Conservation (phyloP, 2,888 invertebrate species). For the Onchidella celtica region DNA sequence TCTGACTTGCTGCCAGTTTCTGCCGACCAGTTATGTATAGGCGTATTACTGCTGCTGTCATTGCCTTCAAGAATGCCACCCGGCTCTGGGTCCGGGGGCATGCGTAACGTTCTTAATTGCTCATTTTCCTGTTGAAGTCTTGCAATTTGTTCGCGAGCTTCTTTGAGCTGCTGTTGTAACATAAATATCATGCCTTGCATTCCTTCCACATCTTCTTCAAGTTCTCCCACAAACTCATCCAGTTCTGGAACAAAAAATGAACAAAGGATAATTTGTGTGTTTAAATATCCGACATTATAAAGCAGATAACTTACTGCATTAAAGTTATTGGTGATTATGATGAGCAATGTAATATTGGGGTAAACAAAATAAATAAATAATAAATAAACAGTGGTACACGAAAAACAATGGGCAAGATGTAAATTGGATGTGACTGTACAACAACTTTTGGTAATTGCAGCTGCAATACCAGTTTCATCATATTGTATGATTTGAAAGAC, state of each 20-base stretch:
- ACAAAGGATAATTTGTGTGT: not conserved
- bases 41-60: slow-evolving; percentile 38
- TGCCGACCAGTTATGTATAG: slow-evolving; percentile 28
- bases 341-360: no score
- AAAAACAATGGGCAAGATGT: no score
- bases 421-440: no score
- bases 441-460: no score
- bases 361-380: no score
- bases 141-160: slow-evolving; percentile 87
- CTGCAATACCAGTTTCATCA: no score
- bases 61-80: slow-evolving; percentile 31
- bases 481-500: no score
- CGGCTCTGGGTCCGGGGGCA: slow-evolving; percentile 44
- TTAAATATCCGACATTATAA: no score
- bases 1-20: slow-evolving; percentile 11
- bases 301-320: no score
- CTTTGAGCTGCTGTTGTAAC: slow-evolving; percentile 94
- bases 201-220: slow-evolving; percentile 98
- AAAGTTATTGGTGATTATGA: no score
- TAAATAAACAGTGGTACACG: no score
- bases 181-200: slow-evolving; percentile 98
- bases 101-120: slow-evolving; percentile 55
- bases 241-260: slow-evolving; percentile 85
- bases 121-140: slow-evolving; percentile 84
- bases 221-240: slow-evolving; percentile 95